These are phyloP conservation scores for Urocyon cinereoargenteus DNA, from an alignment of 2,797 vertebrate species.

Conservation along the genomic window DNA sequence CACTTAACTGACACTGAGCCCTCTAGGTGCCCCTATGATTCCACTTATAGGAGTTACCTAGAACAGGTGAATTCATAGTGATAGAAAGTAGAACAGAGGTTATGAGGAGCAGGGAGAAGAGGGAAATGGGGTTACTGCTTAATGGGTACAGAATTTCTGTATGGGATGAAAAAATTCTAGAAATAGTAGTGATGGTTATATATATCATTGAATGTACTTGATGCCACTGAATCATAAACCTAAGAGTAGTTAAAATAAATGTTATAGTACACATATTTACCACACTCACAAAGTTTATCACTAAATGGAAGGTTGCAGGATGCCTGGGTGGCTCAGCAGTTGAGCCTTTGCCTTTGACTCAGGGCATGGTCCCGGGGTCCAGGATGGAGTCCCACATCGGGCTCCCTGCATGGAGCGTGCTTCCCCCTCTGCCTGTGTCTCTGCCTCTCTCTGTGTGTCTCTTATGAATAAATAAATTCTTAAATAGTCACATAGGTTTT, in stretches of 20 bases:
- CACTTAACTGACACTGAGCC: too few species aligned
- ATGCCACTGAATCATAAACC: not conserved
- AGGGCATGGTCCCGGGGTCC: too few species aligned
- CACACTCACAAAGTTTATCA: not conserved
- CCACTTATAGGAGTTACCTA: not conserved
- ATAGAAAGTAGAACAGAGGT: not conserved
- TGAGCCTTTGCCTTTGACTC: too few species aligned
- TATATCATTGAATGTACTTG: not conserved
- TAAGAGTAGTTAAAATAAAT: not conserved
- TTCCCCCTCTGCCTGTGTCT: too few species aligned
- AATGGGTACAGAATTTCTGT: not conserved
- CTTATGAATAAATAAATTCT: too few species aligned
- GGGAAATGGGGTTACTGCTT: not conserved
- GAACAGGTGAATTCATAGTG: not conserved
- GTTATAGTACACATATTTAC: not conserved
- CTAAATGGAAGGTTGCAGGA: not conserved
- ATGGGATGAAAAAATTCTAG: slow-evolving; percentile 4
- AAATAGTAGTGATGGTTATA: not conserved
- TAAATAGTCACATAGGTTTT: not conserved
- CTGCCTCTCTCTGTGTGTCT: too few species aligned
- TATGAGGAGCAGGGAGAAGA: not conserved
- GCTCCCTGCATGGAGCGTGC: too few species aligned
- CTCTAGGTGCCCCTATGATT: not conserved
- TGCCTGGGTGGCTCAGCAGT: too few species aligned
- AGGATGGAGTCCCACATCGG: too few species aligned